These are phyloP conservation scores for Tokudaia muenninki DNA, from an alignment of 2,797 vertebrate genomes.

Conservation along the genomic window DNA sequence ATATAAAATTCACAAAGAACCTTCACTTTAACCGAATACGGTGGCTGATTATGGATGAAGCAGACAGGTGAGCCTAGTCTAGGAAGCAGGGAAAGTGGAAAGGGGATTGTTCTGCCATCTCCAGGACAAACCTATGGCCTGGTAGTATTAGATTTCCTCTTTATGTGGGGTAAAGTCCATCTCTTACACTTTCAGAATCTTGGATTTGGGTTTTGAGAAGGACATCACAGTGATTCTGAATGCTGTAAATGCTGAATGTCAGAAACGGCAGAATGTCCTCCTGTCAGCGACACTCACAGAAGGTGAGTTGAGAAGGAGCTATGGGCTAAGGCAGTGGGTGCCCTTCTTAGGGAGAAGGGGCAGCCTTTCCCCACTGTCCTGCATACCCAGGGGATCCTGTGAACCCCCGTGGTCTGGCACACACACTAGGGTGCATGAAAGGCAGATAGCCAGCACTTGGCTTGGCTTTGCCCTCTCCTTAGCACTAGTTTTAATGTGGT, in stretches of 20 bases:
- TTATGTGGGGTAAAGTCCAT: not conserved
- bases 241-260: constrained; percentile 90
- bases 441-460: not conserved
- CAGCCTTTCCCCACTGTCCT: not conserved
- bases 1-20: constrained; percentile 95
- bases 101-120: not conserved
- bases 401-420: not conserved
- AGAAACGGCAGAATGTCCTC: constrained; percentile 93
- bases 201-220: constrained; percentile 98
- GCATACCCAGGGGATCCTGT: not conserved
- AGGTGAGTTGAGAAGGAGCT: constrained; percentile 86
- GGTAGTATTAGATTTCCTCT: rapidly evolving
- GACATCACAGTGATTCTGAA: constrained; percentile 95
- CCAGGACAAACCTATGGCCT: rapidly evolving
- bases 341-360: not conserved
- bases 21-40: constrained; percentile 91
- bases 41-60: constrained; percentile 97
- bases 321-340: not conserved
- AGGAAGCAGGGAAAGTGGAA: not conserved
- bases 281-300: constrained; percentile 95
- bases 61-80: constrained; percentile 92
- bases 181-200: constrained; percentile 88
- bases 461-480: not conserved
- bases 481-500: not conserved
- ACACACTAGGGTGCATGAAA: rapidly evolving